A percentile compares a stretch with the other conserved stretches of the same genome.
phyloP scores from a whole-genome alignment of 2,888 invertebrate species.

The Ichneumoninae sp. region DNA sequence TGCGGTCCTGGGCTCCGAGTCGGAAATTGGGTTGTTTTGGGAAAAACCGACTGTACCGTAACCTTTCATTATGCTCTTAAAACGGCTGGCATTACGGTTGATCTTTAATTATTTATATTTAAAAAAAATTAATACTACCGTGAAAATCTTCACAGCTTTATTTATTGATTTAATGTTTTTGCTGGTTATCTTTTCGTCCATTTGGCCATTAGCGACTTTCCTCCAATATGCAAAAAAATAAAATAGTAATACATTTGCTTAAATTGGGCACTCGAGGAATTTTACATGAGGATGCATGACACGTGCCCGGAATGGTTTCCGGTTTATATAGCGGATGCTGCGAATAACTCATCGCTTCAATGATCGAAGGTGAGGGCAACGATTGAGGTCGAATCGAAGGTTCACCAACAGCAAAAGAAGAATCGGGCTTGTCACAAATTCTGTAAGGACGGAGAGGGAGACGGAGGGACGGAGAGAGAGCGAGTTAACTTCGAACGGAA shows the following conservation, averaged over 20 bases:
- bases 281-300: not conserved
- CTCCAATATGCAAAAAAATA: not conserved
- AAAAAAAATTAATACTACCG: too few relatives aligned
- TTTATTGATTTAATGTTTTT: too few relatives aligned
- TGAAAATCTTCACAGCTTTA: too few relatives aligned
- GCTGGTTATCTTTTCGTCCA: not conserved
- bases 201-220: not conserved
- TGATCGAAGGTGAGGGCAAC: not conserved
- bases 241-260: not conserved
- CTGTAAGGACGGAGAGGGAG: not conserved
- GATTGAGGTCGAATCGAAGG: not conserved
- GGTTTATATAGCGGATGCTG: not conserved
- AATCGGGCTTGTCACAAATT: conserved; percentile 6
- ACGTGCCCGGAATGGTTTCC: not conserved
- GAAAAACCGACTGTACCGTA: too few relatives aligned
- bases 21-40: too few relatives aligned
- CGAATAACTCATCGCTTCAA: not conserved
- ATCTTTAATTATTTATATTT: too few relatives aligned
- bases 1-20: too few relatives aligned
- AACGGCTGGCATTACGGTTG: too few relatives aligned
- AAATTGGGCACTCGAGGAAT: not conserved
- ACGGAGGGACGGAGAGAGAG: not conserved
- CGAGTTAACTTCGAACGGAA: conserved; percentile 1
- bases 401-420: conserved; percentile 15
- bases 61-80: too few relatives aligned